Percentiles rank a stretch among this genome's conserved stretches.
Conservation (phyloP, 2,113 vertebrate species). For the Rallus limicola region DNA sequence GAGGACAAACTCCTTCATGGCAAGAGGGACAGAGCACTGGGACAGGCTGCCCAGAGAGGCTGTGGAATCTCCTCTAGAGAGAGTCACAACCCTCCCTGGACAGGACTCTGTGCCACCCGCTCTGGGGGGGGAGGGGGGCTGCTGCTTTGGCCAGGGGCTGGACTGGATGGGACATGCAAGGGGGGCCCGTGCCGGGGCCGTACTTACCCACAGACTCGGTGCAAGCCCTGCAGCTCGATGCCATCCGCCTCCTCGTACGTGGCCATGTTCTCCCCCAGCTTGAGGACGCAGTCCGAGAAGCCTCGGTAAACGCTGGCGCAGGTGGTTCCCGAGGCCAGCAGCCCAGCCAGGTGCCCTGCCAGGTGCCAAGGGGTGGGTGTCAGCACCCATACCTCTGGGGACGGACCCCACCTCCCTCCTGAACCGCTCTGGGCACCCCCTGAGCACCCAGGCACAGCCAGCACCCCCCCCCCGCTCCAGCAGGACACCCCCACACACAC, state of each 20-base stretch:
- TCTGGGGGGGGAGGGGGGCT: too few species aligned
- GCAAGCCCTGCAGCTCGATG: constrained; percentile 69
- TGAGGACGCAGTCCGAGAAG: constrained; percentile 78
- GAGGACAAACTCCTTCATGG: too few species aligned
- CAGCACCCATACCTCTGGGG: background rate
- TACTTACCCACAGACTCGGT: constrained; percentile 70
- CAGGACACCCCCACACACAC: background rate
- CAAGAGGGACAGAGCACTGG: too few species aligned
- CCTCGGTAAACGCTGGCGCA: constrained; percentile 74
- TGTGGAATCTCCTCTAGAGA: too few species aligned
- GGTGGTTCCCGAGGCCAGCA: constrained; percentile 44
- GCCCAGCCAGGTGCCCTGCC: constrained; percentile 54
- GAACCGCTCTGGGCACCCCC: background rate
- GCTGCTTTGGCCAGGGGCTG: too few species aligned
- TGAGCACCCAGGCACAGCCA: fast-evolving
- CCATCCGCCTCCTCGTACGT: constrained; percentile 66
- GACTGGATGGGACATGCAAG: background rate
- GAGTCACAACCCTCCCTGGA: too few species aligned
- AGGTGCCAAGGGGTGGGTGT: background rate
- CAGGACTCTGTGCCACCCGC: too few species aligned
- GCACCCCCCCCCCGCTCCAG: background rate
- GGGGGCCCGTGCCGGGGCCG: fast-evolving
- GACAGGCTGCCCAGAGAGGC: too few species aligned
- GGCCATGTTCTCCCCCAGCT: constrained; percentile 78
- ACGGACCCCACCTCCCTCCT: background rate